Evolutionary conservation across 2,888 invertebrate species (phyloP).

Genomic region (Napeogenes sylphis): DNA sequence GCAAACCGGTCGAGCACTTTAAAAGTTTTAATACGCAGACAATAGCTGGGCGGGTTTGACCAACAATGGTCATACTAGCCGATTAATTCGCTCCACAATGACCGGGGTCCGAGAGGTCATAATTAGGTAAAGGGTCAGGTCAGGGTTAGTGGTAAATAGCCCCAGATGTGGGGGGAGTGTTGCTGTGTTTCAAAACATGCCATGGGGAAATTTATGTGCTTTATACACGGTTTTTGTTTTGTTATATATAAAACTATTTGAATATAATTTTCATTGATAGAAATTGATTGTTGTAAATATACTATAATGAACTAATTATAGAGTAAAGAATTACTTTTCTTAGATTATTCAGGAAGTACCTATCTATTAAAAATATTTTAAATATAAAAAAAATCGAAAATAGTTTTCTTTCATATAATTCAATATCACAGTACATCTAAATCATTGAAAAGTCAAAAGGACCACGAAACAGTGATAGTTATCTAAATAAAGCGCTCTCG

Average conservation of each 20-base stretch:
- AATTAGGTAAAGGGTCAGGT: conserved; percentile 75
- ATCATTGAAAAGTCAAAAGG: conserved; percentile 39
- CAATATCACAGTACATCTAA: conserved; percentile 15
- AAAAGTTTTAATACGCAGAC: conserved; percentile 70
- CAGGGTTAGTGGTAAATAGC: conserved; percentile 70
- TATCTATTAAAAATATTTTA: not conserved
- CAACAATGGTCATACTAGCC: conserved; percentile 67
- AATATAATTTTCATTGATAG: too few relatives aligned
- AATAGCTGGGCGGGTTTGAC: conserved; percentile 65
- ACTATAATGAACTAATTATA: too few relatives aligned
- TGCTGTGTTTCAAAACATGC: conserved; percentile 63
- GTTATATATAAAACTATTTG: not conserved
- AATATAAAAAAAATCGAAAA: not conserved
- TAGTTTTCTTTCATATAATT: not conserved
- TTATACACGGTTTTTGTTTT: conserved; percentile 32
- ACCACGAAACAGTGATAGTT: conserved; percentile 48
- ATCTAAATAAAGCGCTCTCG: conserved; percentile 61
- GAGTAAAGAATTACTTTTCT: too few relatives aligned
- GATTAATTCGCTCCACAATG: conserved; percentile 74
- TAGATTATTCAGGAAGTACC: too few relatives aligned
- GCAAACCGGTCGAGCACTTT: conserved; percentile 60
- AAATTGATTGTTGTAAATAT: too few relatives aligned
- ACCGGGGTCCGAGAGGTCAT: conserved; percentile 68
- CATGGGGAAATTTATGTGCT: conserved; percentile 62
- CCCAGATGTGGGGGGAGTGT: conserved; percentile 59